Conservation (phyloP, 2,113 vertebrate species). For the Grus americana region DNA sequence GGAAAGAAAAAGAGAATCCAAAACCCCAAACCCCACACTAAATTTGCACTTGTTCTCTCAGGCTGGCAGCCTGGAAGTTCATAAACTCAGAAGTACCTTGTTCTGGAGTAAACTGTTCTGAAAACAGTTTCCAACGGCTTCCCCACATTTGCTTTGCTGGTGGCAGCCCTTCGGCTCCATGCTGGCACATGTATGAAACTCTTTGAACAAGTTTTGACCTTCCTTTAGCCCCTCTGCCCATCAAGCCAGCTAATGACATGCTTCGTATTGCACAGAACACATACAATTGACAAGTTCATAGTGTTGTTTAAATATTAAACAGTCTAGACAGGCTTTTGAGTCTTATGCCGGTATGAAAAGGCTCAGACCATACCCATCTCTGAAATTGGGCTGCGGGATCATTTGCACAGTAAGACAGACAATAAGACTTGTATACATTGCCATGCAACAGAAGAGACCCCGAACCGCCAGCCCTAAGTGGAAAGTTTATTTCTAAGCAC, state of each 20-base stretch:
- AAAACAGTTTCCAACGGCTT: conserved; percentile 46
- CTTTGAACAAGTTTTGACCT: conserved; percentile 54
- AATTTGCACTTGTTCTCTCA: conserved; percentile 42
- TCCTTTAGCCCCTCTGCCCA: conserved; percentile 55
- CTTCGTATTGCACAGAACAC: conserved; percentile 67
- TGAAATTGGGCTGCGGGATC: conserved; percentile 57
- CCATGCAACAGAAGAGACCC: conserved; percentile 69
- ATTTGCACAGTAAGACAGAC: conserved; percentile 67
- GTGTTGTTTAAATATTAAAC: conserved; percentile 70
- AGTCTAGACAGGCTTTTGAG: conserved; percentile 63
- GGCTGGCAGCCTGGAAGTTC: conserved; percentile 37
- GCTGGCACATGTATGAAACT: conserved; percentile 43
- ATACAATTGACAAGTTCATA: conserved; percentile 68
- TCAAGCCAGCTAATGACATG: conserved; percentile 63
- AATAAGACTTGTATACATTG: conserved; percentile 66
- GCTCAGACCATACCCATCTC: conserved; percentile 53
- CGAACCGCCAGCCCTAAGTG: conserved; percentile 64
- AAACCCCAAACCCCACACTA: not conserved
- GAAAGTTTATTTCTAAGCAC: conserved; percentile 71
- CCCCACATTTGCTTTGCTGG: conserved; percentile 39
- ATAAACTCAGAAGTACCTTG: conserved; percentile 46
- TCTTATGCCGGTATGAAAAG: not conserved
- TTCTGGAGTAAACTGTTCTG: conserved; percentile 26
- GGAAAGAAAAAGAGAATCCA: conserved; percentile 4
- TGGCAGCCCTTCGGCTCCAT: conserved; percentile 52